Evolutionary conservation across 2,888 invertebrate genomes (phyloP).

Genomic region (Drosophila meridionalis): DNA sequence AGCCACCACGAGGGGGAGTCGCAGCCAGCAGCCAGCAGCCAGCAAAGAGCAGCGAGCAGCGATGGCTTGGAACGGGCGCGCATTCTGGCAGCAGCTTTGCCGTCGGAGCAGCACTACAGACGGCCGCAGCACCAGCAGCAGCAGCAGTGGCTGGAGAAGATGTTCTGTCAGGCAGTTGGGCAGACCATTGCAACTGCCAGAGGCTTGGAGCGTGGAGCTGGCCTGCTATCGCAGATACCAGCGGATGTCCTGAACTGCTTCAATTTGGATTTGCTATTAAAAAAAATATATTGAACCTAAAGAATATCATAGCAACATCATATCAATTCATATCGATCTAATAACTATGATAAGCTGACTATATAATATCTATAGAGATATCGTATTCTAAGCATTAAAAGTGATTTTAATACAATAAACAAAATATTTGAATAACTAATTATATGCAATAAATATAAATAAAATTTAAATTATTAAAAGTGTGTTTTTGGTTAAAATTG

Average conservation of each 20-base stretch:
- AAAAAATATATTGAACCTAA: constrained; percentile 59
- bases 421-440: constrained; percentile 9
- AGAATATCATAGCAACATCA: constrained; percentile 79
- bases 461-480: not conserved
- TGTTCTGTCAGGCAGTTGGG: not conserved
- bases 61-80: constrained; percentile 66
- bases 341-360: constrained; percentile 47
- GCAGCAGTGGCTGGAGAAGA: constrained; percentile 10
- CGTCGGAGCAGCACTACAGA: constrained; percentile 50
- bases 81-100: constrained; percentile 68
- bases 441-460: constrained; percentile 9
- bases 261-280: constrained; percentile 20
- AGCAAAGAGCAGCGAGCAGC: constrained; percentile 24
- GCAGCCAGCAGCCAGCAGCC: not conserved
- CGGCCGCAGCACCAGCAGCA: not conserved
- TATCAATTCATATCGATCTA: constrained; percentile 75
- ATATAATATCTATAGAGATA: constrained; percentile 24
- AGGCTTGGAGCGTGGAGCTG: constrained; percentile 61
- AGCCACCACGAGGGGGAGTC: constrained; percentile 46
- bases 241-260: constrained; percentile 36
- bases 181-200: constrained; percentile 49
- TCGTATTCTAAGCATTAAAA: constrained; percentile 36
- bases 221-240: constrained; percentile 56
- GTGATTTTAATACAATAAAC: constrained; percentile 61
- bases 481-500: not conserved